phyloP scores from a whole-genome alignment of 2,797 vertebrate species.

The Spondyliosoma cantharus region DNA sequence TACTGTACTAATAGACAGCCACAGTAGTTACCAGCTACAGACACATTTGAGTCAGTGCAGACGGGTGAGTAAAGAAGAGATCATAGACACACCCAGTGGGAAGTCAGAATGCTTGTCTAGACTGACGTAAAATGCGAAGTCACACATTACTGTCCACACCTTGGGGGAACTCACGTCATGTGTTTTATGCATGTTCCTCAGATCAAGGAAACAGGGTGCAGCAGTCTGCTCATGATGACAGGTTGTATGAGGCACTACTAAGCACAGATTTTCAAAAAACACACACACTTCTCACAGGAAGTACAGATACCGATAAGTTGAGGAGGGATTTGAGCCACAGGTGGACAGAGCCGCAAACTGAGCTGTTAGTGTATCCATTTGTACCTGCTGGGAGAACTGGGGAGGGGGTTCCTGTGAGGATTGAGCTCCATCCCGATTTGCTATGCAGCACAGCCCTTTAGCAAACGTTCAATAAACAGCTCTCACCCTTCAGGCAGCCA shows the following conservation, averaged over 20 bases:
- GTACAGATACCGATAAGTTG: conserved; percentile 1
- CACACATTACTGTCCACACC: conserved; percentile 26
- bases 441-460: conserved; percentile 18
- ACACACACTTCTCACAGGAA: conserved; percentile 15
- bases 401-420: conserved; percentile 50
- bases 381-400: conserved; percentile 67
- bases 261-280: conserved; percentile 46
- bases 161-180: conserved; percentile 36
- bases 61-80: conserved; percentile 49
- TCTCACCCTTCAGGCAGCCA: conserved; percentile 28
- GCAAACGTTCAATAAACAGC: conserved; percentile 53
- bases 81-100: conserved; percentile 25
- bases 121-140: conserved; percentile 21
- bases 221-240: conserved; percentile 53
- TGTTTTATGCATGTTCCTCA: conserved; percentile 23
- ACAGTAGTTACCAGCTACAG: conserved; percentile 43
- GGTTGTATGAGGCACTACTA: conserved; percentile 47
- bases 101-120: conserved; percentile 45
- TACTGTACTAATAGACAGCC: background rate
- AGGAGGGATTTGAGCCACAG: conserved; percentile 12
- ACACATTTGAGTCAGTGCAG: conserved; percentile 43
- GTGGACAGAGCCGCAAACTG: conserved; percentile 21
- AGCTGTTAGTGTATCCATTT: conserved; percentile 61
- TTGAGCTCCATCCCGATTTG: conserved; percentile 1
- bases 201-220: conserved; percentile 20